These are phyloP conservation scores for Trichopria drosophilae DNA, from an alignment of 2,888 invertebrate genomes.

Conservation along the genomic window DNA sequence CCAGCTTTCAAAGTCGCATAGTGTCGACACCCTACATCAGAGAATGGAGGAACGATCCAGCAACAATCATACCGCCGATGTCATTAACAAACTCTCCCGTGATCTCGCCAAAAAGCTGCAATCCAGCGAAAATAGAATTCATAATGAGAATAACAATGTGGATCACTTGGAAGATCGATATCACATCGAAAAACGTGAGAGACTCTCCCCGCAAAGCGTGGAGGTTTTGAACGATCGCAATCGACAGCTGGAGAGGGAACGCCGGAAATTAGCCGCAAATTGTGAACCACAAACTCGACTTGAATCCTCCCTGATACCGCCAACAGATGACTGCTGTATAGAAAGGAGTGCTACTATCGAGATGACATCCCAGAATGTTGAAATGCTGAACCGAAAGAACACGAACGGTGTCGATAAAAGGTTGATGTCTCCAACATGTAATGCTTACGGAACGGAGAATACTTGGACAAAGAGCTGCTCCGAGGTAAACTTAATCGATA, in stretches of 20 bases:
- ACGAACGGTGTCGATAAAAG: constrained; percentile 39
- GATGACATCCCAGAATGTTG: constrained; percentile 56
- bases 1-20: constrained; percentile 50
- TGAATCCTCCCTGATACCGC: constrained; percentile 23
- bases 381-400: constrained; percentile 51
- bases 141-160: constrained; percentile 45
- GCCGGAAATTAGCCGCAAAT: constrained; percentile 50
- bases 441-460: constrained; percentile 30
- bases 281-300: constrained; percentile 46
- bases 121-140: constrained; percentile 44
- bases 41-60: constrained; percentile 48
- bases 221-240: constrained; percentile 53
- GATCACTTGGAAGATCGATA: constrained; percentile 39
- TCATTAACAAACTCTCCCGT: constrained; percentile 60
- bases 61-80: constrained; percentile 53
- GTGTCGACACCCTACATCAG: constrained; percentile 52
- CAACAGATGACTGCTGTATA: constrained; percentile 46
- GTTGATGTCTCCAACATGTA: no score
- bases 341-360: constrained; percentile 53
- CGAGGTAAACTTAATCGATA: constrained; percentile 27
- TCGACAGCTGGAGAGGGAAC: constrained; percentile 50
- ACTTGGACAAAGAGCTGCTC: constrained; percentile 38
- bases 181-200: no score
- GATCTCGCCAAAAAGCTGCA: constrained; percentile 58
- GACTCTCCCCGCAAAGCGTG: constrained; percentile 51